Evolutionary conservation across 2,888 invertebrate species (phyloP), one percentile per base, ranked within the genome.

Genomic region (Onthophagus sagittarius): DNA sequence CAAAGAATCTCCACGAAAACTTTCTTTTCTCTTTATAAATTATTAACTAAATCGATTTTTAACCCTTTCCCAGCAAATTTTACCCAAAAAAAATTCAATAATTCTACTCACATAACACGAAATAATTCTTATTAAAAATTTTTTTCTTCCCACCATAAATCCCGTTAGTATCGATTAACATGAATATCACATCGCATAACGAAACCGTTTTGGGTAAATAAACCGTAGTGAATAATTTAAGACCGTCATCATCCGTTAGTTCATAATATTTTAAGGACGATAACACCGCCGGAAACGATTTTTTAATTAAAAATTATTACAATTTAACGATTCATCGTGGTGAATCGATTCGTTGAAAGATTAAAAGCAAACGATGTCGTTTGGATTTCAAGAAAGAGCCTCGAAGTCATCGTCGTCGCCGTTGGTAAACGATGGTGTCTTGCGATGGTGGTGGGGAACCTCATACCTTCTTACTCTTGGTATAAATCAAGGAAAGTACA

Each of bases 401-500:
- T 64, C 64, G 9, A n/a, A 23, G 23, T 1, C 6, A 5, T 31
- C 31, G 65, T 64, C 64, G 9, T 15, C 67, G 23, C 0, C 6
- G n/a, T 31, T 67, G 65, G 39, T 39, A 33, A 39, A 39, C 15
- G 64, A 69, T 74, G 72, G 71, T 71, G 75, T 23, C 23, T 23
- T 23, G 75, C 75, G 75, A 77, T 78, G 78, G 78, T 75, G 23
- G 23, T 23, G 23, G 23, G 23, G 23, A 23, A 23, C 23, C 23
- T 23, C 23, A 23, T 23, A 75, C 69, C 75, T 76, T 71, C 77
- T 74, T 75, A 76, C 78, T 72, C 77, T 76, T 76, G 80, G 78
- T 85, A 85, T 84, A 85, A 84, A 84, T 82, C 79, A 77, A 79
- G 79, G 79, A 79, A 77, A 78, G 80, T 79, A 81, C 79, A 67